A percentile compares a stretch with the other conserved stretches of the same genome.
Conservation (phyloP, 2,113 vertebrate genomes). For the Micromys minutus region DNA sequence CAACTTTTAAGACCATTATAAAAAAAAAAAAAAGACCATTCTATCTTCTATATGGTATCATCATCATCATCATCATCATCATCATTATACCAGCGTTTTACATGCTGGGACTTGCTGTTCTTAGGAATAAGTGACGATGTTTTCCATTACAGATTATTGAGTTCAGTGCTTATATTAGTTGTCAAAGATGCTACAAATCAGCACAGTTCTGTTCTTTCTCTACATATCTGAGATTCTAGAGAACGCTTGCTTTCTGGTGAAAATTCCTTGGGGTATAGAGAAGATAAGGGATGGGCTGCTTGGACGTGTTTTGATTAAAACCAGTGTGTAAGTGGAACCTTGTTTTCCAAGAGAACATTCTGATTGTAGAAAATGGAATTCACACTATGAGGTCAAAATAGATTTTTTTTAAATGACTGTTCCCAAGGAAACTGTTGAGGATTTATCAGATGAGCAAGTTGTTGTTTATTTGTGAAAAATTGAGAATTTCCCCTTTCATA, state of each 20-base stretch:
- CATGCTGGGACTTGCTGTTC: not conserved
- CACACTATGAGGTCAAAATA: not conserved
- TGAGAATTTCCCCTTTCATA: not conserved
- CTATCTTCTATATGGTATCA: too few relatives aligned
- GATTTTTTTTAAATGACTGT: not conserved
- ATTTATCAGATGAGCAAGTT: not conserved
- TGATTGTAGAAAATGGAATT: not conserved
- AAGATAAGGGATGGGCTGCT: not conserved
- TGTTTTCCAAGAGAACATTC: not conserved
- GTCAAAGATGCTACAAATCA: not conserved
- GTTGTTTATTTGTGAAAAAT: not conserved
- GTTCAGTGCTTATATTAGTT: not conserved
- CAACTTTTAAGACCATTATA: not conserved
- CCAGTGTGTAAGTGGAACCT: fast-evolving
- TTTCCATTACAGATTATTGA: slow-evolving; percentile 2
- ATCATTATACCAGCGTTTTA: not conserved
- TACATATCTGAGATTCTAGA: slow-evolving; percentile 13
- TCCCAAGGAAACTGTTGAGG: not conserved
- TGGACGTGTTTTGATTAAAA: not conserved
- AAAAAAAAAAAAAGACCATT: too few relatives aligned
- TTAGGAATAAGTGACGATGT: not conserved
- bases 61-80: too few relatives aligned
- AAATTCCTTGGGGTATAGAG: not conserved
- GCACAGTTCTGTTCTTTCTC: not conserved
- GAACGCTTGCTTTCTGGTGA: not conserved